Conservation (phyloP, 2,113 vertebrate genomes). For the Tupaia tana region DNA sequence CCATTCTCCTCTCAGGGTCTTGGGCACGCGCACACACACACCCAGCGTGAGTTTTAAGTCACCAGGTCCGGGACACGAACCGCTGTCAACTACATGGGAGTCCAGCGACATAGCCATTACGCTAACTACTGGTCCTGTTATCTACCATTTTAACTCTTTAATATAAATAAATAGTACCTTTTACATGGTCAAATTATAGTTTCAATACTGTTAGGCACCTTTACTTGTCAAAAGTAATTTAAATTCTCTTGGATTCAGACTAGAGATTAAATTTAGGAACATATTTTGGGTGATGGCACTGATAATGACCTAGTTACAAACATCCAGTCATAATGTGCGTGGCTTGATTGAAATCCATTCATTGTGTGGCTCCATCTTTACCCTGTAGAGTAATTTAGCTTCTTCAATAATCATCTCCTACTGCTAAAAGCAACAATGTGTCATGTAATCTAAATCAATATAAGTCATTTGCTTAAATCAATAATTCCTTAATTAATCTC, state of each 20-base stretch:
- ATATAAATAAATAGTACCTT: constrained; percentile 5
- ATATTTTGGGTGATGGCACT: constrained; percentile 61
- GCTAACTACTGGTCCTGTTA: neutral
- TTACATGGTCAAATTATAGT: constrained; percentile 50
- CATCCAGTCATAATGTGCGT: constrained; percentile 42
- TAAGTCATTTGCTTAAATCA: constrained; percentile 73
- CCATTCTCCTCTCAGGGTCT: too few relatives aligned
- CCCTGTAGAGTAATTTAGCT: constrained; percentile 67
- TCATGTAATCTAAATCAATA: constrained; percentile 70
- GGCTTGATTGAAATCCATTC: constrained; percentile 67
- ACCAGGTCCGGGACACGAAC: too few relatives aligned
- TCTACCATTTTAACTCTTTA: neutral
- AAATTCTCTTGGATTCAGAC: constrained; percentile 54
- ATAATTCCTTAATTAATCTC: constrained; percentile 66
- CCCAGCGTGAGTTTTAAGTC: too few relatives aligned
- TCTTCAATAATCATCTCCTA: constrained; percentile 67
- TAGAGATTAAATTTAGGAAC: constrained; percentile 63
- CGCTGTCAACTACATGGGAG: too few relatives aligned
- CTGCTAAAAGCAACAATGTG: constrained; percentile 56
- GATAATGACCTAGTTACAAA: constrained; percentile 56
- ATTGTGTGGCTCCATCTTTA: constrained; percentile 61
- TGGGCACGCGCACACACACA: too few relatives aligned
- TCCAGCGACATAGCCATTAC: too few relatives aligned
- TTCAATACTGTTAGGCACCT: neutral
- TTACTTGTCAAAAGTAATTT: constrained; percentile 50